Conservation (phyloP, 2,113 vertebrate species). For the Conger conger region DNA sequence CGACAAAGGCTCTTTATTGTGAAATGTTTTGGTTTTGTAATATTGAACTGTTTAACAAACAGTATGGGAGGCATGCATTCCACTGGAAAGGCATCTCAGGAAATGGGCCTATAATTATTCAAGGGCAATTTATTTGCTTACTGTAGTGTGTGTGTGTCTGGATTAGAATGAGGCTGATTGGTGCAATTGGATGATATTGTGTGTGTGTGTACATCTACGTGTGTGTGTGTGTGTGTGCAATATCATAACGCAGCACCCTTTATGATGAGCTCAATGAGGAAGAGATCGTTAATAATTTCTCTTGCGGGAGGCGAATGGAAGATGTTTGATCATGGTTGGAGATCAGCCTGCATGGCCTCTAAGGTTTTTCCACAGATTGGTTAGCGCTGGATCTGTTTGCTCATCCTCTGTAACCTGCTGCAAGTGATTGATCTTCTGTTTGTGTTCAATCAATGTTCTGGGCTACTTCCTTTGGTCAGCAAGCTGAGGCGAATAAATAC, state of each 20-base stretch:
- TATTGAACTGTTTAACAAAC: not conserved
- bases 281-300: not conserved
- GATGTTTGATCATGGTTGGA: constrained; percentile 40
- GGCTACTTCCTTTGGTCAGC: constrained; percentile 63
- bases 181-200: not conserved
- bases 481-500: constrained; percentile 36
- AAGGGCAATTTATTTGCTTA: not conserved
- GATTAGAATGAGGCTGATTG: not conserved
- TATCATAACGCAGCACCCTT: not conserved
- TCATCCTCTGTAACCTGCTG: constrained; percentile 43
- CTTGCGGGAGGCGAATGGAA: constrained; percentile 31
- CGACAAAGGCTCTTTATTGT: not conserved
- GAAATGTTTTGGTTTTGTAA: not conserved
- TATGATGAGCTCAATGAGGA: not conserved
- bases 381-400: constrained; percentile 37
- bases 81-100: not conserved
- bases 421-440: constrained; percentile 58
- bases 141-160: not conserved
- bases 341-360: constrained; percentile 43
- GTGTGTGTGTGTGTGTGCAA: not conserved
- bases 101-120: not conserved
- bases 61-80: not conserved
- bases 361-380: constrained; percentile 27
- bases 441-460: constrained; percentile 54
- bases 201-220: not conserved